Conservation (phyloP, 2,888 invertebrate species). For the Ceratothoa steindachneri region DNA sequence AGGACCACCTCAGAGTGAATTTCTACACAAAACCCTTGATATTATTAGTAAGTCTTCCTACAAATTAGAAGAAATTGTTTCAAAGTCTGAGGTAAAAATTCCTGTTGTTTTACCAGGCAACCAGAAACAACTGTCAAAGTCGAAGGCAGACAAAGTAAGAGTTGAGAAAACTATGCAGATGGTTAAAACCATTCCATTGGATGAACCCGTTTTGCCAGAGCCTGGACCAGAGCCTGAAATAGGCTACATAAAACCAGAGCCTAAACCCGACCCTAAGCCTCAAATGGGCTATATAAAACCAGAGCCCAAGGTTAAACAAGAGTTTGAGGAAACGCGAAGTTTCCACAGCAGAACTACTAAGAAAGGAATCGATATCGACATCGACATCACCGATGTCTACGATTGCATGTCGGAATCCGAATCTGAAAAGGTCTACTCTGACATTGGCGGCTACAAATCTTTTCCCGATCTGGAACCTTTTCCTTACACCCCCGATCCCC, state of each 20-base stretch:
- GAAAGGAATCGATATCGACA: conserved; percentile 33
- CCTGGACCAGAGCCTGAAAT: conserved; percentile 32
- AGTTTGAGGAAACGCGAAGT: conserved; percentile 28
- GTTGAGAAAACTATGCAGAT: not conserved
- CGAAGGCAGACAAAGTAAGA: not conserved
- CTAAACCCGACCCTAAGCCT: not conserved
- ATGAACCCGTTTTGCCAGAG: not conserved
- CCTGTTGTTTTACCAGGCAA: not conserved
- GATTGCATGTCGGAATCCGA: conserved; percentile 39
- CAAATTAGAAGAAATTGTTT: not conserved
- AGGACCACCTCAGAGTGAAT: conserved; percentile 55
- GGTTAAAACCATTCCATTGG: not conserved
- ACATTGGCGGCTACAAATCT: conserved; percentile 52
- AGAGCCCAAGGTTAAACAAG: conserved; percentile 29
- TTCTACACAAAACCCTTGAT: conserved; percentile 5
- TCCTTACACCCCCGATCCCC: conserved; percentile 56
- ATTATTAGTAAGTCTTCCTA: not conserved
- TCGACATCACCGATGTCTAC: conserved; percentile 40
- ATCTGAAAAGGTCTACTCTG: conserved; percentile 25
- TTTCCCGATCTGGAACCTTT: conserved; percentile 58
- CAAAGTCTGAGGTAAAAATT: not conserved
- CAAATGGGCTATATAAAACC: not conserved
- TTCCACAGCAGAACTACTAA: too few species aligned
- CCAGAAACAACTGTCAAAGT: not conserved
- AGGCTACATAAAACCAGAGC: conserved; percentile 16